Evolutionary conservation across 2,113 vertebrate species (phyloP).

Genomic region (Aspiorhynchus laticeps): DNA sequence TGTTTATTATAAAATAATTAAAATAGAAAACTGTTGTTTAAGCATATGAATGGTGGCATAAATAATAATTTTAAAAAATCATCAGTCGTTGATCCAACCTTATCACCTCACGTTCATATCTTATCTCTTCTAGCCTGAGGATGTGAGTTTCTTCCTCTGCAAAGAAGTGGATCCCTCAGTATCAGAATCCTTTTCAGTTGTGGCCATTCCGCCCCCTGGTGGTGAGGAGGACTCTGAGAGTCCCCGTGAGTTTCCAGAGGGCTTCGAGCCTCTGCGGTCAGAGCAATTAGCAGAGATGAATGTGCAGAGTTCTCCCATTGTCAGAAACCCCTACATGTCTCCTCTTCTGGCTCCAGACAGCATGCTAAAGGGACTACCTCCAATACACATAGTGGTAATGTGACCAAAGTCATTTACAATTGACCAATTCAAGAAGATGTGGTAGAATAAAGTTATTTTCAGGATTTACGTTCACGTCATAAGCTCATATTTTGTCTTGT

Average conservation of each 20-base stretch:
- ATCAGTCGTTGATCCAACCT: background rate
- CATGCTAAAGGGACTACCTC: constrained; percentile 75
- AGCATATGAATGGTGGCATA: background rate
- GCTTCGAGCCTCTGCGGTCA: constrained; percentile 83
- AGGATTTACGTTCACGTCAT: background rate
- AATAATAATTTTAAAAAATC: background rate
- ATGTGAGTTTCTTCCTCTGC: constrained; percentile 72
- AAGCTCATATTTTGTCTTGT: background rate
- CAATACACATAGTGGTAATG: constrained; percentile 79
- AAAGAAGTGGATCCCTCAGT: constrained; percentile 65
- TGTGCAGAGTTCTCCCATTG: constrained; percentile 76
- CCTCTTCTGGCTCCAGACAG: constrained; percentile 81
- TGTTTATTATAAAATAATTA: too few relatives aligned
- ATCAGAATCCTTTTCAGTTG: constrained; percentile 50
- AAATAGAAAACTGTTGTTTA: too few relatives aligned
- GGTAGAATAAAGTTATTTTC: background rate
- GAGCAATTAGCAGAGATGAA: constrained; percentile 73
- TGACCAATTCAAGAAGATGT: background rate
- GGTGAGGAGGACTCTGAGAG: constrained; percentile 54
- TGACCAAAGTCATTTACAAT: background rate
- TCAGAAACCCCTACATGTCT: constrained; percentile 85
- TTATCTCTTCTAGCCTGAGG: constrained; percentile 63
- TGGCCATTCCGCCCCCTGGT: constrained; percentile 60
- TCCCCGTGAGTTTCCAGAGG: constrained; percentile 75
- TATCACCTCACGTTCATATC: background rate